Evolutionary conservation across 2,113 vertebrate genomes (phyloP), one percentile per base, ranked within the genome.

Genomic region (Nycticorax nycticorax): DNA sequence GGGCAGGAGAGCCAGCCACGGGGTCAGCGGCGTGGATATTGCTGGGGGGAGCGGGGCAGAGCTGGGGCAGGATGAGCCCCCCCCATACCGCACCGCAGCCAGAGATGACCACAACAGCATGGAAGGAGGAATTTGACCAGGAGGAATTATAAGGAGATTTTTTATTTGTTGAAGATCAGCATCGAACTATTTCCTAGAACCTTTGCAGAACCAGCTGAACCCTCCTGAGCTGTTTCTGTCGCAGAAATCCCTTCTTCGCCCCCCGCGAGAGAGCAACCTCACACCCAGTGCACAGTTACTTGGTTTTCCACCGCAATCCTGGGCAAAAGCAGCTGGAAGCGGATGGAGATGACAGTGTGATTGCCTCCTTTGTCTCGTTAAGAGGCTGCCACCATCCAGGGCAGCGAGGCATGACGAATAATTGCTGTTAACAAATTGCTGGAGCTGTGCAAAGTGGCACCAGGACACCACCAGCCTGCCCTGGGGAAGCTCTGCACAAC

Each of bases 361-460:
- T 92, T 75, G 63, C 79, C 63, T 86, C 37, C 28, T 96, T 93
- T 79, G 69, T 53, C 88, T 88, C 14, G 0, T 69, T 93, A 90
- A 92, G 90, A 86, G 67, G 55, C 92, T 96, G 90, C 82, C 79
- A 59, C 90, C 79, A 48, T 88, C 92, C 92, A 95, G 90, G 72
- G 75, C 75, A 80, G 41, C 1, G 2, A 94, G 71, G 88, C 72
- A 3, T 84, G 92, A 80, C 60, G 67, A 95, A 74, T 80, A 94
- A 88, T 88, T 86, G 90, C 93, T 81, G 75, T 59, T 91, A 80
- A 89, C 93, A 94, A 96, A 96, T 95, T 62, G 83, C 88, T 76
- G 92, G 92, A 73, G 72, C 92, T 93, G 75, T 73, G 86, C 59
- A n/a, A 62, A 93, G 85, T 66, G 91, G 88, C 92, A 95, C 91